phyloP scores from a whole-genome alignment of 2,888 invertebrate species.

The Melieria omissa region DNA sequence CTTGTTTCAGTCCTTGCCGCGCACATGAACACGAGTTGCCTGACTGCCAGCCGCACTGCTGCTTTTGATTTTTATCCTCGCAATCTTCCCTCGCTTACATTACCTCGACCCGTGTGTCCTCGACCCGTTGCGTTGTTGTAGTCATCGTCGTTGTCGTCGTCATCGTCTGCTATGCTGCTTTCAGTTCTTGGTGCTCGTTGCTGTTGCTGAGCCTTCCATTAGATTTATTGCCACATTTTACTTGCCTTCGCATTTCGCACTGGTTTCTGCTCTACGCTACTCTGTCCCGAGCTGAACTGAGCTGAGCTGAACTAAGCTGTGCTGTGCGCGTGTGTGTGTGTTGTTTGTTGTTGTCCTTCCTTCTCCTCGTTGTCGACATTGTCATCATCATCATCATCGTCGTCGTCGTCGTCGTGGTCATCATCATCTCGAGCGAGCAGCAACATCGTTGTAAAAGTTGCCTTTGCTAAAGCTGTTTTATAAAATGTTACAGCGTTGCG shows the following conservation, averaged over 20 bases:
- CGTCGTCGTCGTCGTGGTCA: slow-evolving; percentile 22
- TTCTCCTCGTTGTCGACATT: slow-evolving; percentile 13
- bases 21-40: not conserved
- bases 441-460: not conserved
- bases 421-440: too few species aligned
- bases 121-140: not conserved
- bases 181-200: not conserved
- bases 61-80: slow-evolving; percentile 23
- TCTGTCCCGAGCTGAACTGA: too few species aligned
- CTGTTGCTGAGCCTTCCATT: slow-evolving; percentile 41
- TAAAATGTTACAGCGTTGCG: slow-evolving; percentile 27
- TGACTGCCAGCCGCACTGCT: not conserved
- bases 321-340: not conserved
- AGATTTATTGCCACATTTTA: slow-evolving; percentile 63
- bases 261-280: slow-evolving; percentile 24
- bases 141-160: slow-evolving; percentile 11
- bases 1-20: slow-evolving; percentile 11
- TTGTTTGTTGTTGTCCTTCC: not conserved
- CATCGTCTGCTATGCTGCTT: slow-evolving; percentile 43
- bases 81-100: not conserved
- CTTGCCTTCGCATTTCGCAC: slow-evolving; percentile 42
- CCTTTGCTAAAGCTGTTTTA: not conserved
- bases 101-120: not conserved
- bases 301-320: not conserved
- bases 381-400: slow-evolving; percentile 28